Evolutionary conservation across 2,113 vertebrate species (phyloP), one percentile per base, ranked within the genome.

Genomic region (Nothocercus nigrocapillus): DNA sequence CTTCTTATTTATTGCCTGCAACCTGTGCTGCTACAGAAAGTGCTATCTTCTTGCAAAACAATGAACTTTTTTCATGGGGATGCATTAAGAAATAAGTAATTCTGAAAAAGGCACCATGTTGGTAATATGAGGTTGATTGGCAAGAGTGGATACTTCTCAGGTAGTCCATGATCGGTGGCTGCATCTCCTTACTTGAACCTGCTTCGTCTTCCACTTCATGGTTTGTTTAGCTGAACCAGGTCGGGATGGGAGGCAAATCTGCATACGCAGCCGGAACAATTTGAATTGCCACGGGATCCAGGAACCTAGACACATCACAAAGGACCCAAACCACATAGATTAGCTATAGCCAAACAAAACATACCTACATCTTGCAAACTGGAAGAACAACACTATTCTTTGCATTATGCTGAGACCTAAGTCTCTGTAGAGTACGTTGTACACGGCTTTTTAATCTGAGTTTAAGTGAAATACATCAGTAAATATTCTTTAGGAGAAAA

Each of bases 101-200:
- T 5, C 8, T 38, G 34, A 42, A 38, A 78, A 6, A 0, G 0
- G 5, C 2, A 1, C 9, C 38, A 2, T 47, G 86, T 79, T 68
- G 54, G 30, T 53, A 70, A 5, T 42, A 32, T 22, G 67, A 53
- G n/a, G 6, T 11, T 32, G 27, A 53, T n/a, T 13, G 15, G 7
- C 51, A 38, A 45, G 27, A 1, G 1, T 36, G 25, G 30, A 11
- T 25, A 32, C 58, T 72, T 79, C 68, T 80, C 25, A 67, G 11
- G 27, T 74, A 80, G 24, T 34, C 12, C 22, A 85, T 40, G 32
- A 59, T 73, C 6, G 53, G 14, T 44, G 40, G 44, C 24, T n/a
- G 5, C 45, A 36, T 90, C 21, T 25, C 13, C 9, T 3, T 51
- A 44, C 51, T 59, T 36, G 67, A 66, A 85, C 3, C 10, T 59